Evolutionary conservation across 2,113 vertebrate genomes (phyloP).

Genomic region (Typhlomys cinereus): DNA sequence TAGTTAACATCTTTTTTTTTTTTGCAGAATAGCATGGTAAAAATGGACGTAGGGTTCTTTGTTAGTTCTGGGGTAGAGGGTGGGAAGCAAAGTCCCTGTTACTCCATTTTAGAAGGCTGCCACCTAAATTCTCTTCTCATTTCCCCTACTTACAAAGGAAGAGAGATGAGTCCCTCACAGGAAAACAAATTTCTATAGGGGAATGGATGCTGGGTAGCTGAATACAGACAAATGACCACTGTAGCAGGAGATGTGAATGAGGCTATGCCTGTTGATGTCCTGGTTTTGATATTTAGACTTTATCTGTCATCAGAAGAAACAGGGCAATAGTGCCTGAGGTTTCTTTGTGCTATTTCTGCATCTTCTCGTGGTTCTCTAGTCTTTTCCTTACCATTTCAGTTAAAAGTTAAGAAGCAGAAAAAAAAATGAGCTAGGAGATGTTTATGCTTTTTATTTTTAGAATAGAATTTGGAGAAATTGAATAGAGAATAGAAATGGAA

Average conservation of each 20-base stretch:
- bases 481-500: too few relatives aligned
- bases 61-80: neutral
- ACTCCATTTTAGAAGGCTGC: neutral
- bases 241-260: neutral
- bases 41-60: neutral
- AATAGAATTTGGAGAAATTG: constrained; percentile 4
- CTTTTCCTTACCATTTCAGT: neutral
- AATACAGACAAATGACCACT: neutral
- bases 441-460: neutral
- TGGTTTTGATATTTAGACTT: neutral
- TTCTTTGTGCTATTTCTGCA: constrained; percentile 31
- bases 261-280: neutral
- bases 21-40: neutral
- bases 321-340: neutral
- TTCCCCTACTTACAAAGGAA: neutral
- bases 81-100: neutral
- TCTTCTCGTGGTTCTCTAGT: neutral
- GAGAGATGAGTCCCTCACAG: neutral
- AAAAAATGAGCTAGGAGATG: neutral
- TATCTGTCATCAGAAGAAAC: neutral
- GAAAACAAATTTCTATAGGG: neutral
- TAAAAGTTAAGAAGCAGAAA: neutral
- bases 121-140: neutral
- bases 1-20: neutral
- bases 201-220: neutral